Evolutionary conservation across 2,888 invertebrate species (phyloP), one percentile per base, ranked within the genome.

Genomic region (Aphidoletes aphidimyza): DNA sequence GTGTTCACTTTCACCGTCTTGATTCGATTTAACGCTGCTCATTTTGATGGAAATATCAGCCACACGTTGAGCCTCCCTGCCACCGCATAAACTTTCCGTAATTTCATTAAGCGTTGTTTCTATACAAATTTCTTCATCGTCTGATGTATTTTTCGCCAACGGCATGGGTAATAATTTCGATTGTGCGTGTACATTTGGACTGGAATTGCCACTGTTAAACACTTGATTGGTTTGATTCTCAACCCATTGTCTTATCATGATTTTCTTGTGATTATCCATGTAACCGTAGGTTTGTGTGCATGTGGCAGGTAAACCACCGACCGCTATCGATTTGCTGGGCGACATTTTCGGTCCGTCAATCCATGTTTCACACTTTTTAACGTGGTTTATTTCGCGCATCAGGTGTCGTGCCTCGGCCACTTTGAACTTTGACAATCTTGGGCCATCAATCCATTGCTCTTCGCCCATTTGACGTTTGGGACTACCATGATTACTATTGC

Each of bases 391-490:
- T 89, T 95, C 95, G 87, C 95, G 94, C 88, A 95, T 92, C 86
- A 95, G 92, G 88, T 95, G 95, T 83, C 96, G 91, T 0, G 95
- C 96, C 89, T 95, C 95, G 0, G 95, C 95, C 84, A 95, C 93
- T 89, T 94, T 95, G 26, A 94, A 95, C 88, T 94, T 94, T 0
- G 95, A 95, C 87, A 97, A 95, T 88, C 97, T 93, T 0, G 98
- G 98, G 0, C 98, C 98, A 90, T 98, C 98, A 86, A 98, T 96
- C 98, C 98, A 98, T 88, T 97, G 96, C 88, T 98, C 98, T 88
- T 97, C 97, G 30, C 91, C 89, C 89, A 88, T 37, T 36, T 81
- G 39, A 5, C 89, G 87, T 87, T 89, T 88, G 14, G 89, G 88
- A 69, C 89, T 89, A 22, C 90, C 90, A 0, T 91, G 90, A 84